Percentiles rank a stretch among this genome's conserved stretches.
Evolutionary conservation across 2,113 vertebrate genomes (phyloP).

Genomic region (Scalopus aquaticus): DNA sequence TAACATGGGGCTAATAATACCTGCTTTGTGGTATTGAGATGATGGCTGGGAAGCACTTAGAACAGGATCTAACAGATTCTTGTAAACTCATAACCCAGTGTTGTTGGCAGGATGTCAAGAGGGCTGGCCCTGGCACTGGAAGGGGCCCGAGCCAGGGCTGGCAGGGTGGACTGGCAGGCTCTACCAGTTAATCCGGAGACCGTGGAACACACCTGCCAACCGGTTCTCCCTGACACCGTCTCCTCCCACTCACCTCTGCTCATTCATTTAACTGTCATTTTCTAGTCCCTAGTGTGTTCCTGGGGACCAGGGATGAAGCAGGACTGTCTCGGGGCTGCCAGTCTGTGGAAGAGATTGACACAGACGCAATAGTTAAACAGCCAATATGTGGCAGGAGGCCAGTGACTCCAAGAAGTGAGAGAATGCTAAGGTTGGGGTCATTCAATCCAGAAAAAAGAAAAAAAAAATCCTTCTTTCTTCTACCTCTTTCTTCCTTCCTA

Average conservation of each 20-base stretch:
- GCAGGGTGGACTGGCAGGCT: neutral
- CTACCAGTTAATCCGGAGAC: neutral
- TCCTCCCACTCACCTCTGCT: neutral
- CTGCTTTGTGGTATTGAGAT: neutral
- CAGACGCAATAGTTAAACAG: neutral
- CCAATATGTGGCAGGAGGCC: neutral
- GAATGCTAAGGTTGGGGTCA: neutral
- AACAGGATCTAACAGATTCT: neutral
- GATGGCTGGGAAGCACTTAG: neutral
- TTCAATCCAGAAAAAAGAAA: neutral
- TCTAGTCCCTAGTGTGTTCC: neutral
- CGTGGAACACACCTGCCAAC: rapidly evolving
- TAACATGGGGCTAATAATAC: neutral
- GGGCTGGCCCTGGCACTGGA: neutral
- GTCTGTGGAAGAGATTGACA: neutral
- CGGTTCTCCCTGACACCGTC: neutral
- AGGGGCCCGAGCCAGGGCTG: neutral
- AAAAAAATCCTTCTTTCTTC: neutral
- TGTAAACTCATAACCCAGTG: rapidly evolving
- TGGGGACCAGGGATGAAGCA: neutral
- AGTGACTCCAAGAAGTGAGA: neutral
- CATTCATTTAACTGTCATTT: rapidly evolving
- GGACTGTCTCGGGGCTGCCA: no score
- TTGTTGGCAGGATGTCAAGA: neutral
- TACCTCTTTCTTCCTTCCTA: neutral